phyloP scores from a whole-genome alignment of 2,113 vertebrate species.

The Macrotis lagotis region DNA sequence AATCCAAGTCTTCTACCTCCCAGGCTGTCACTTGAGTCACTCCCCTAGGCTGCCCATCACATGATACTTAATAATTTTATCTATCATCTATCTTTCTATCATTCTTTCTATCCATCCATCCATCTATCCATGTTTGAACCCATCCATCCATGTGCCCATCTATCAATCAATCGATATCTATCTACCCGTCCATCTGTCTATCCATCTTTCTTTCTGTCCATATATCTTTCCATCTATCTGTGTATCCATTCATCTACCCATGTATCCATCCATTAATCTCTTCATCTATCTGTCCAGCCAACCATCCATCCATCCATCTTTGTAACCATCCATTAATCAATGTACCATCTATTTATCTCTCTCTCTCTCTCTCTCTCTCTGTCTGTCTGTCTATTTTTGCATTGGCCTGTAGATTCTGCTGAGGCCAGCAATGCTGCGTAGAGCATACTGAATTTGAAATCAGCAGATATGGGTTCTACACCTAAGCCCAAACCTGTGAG shows the following conservation, averaged over 20 bases:
- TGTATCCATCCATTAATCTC: no score
- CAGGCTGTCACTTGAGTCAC: background rate
- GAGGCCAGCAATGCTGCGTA: background rate
- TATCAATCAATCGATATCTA: no score
- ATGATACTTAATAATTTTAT: background rate
- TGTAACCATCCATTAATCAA: no score
- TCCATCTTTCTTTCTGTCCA: background rate
- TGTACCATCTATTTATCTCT: no score
- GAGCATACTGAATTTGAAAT: background rate
- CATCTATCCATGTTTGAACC: no score
- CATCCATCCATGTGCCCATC: no score
- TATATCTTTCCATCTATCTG: no score
- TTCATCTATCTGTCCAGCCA: no score
- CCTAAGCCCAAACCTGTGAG: background rate
- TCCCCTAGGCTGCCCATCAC: background rate
- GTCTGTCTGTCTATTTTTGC: background rate
- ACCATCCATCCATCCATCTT: background rate
- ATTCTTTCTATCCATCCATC: no score
- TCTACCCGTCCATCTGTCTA: background rate
- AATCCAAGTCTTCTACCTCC: background rate
- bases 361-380: background rate
- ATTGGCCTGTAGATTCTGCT: background rate
- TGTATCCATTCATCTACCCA: no score
- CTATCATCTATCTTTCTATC: no score
- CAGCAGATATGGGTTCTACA: background rate